Base-by-base conservation (phyloP, 2,797 vertebrate genomes). In the Denticeps clupeoides region DNA sequence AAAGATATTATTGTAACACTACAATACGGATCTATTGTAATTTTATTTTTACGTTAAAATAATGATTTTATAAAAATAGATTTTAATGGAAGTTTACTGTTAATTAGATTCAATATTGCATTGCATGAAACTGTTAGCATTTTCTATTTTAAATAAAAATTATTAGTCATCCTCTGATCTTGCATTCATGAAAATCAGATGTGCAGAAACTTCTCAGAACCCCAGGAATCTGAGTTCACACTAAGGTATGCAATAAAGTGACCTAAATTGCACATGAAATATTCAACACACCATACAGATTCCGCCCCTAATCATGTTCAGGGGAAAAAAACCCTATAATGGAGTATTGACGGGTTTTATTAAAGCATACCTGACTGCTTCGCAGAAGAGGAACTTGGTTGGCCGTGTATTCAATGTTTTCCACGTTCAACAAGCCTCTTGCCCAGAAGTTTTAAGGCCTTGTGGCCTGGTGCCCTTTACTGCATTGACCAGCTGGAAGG, bases 231-330 rank as follows among this genome's bases (percentile, higher is more conserved):
- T 64, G 19, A 60, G 57, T 64, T 24, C 58, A 15, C 58, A 60
- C 60, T 70, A 72, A 75, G 64, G 69, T 61, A 60, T 63, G 70
- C 74, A 60, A 73, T 71, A 69, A 69, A 41, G 67, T 60, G 72
- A 74, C 73, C 71, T 72, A 71, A 69, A 75, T 79, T 71, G 68
- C 69, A 67, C 70, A 70, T 74, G 74, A 79, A 78, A 78, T 71
- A 73, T 70, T 68, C 72, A 66, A 68, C 69, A 59, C 72, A 74
- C 74, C 21, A 24, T 38, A 9, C 35, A 77, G 74, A 69, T 72
- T 74, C 62, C 59, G 19, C 22, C 63, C 60, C 65, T 72, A 65
- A 73, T 79, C 73, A 68, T 52, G 58, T 65, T 68, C 69, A 70
- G 4, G 10, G 7, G 15, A 35, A 16, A 35, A 65, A 64, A 58